A percentile compares a stretch with the other conserved stretches of the same genome.
These are phyloP conservation scores for Melierax canorus DNA, from an alignment of 2,113 vertebrate species.

Conservation along the genomic window DNA sequence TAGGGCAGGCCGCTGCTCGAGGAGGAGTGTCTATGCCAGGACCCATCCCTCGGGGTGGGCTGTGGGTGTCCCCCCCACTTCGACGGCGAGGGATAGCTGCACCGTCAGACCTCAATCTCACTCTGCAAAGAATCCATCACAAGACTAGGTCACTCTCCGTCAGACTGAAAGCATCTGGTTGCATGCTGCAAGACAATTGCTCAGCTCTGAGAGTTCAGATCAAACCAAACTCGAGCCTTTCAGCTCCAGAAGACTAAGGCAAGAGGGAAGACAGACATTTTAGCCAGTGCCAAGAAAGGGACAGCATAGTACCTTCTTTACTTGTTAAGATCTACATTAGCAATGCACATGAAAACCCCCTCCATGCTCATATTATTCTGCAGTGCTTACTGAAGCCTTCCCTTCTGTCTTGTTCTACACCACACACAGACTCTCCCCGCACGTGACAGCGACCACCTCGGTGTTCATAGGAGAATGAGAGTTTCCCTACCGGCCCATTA, in stretches of 20 bases:
- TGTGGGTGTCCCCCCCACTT: conserved; percentile 88
- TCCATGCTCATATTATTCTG: neutral
- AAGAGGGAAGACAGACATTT: neutral
- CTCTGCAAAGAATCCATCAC: conserved; percentile 72
- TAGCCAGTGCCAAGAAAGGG: neutral
- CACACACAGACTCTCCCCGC: neutral
- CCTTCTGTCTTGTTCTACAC: neutral
- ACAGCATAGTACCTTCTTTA: neutral
- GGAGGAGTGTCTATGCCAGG: conserved; percentile 89
- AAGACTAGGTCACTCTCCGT: neutral
- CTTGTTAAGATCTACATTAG: neutral
- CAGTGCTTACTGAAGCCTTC: neutral
- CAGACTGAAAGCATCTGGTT: neutral
- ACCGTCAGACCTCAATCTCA: conserved; percentile 91
- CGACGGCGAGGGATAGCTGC: conserved; percentile 89
- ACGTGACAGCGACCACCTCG: neutral
- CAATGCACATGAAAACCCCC: neutral
- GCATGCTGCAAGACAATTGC: neutral
- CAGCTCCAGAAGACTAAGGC: neutral
- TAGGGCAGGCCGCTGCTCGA: conserved; percentile 91
- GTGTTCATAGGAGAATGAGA: neutral
- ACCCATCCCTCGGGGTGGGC: conserved; percentile 84
- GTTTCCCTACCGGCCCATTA: conserved; percentile 87
- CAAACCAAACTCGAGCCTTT: neutral
- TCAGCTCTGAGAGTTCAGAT: neutral